Base-by-base conservation (phyloP, 2,888 invertebrate species). In the Xanthia togata region DNA sequence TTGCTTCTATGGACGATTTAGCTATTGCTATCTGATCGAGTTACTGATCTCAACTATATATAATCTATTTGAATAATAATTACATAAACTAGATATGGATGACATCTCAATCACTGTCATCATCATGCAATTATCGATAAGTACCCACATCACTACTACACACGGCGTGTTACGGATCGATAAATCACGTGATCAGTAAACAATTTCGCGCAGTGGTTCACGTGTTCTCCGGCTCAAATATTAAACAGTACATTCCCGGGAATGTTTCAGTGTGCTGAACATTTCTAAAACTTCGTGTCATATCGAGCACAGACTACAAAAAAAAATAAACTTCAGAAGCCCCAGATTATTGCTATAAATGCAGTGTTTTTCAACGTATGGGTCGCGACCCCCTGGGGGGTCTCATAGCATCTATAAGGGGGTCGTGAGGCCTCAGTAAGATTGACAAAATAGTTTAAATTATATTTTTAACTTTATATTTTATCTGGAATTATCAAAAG, bases 241-340 rank as follows among this genome's bases (percentile, higher is more conserved):
- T 41, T 4, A 69, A 79, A 11, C 65, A 65, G 59, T 26, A 67
- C 67, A 68, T 62, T 57, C 63, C 68, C 70, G 59, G 41, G 57
- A 70, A 79, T 57, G 50, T 78, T 65, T 63, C n/a, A 44, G 20
- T 55, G 62, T 55, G 63, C 68, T 53, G 4, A 80, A 64, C 55
- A 65, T 67, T 76, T 81, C 69, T 67, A 76, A 82, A 63, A 74
- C 35, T 59, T 26, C 9, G 71, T 67, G 59, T 76, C 53, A 55
- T 53, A 72, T 69, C 41, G 67, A 64, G 63, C 68, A 63, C 62
- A 38, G 14, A 17, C 14, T 38, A 20, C 14, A 26, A 31, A 1
- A 63, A n/a, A 50, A 31, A 17, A 44, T 17, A 23, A 53, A 47
- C n/a, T 23, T 47, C 67, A 74, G 75, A 80, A 84, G 70, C 23